Base-by-base conservation (phyloP, 2,888 invertebrate genomes). In the Andricus quercusramuli region DNA sequence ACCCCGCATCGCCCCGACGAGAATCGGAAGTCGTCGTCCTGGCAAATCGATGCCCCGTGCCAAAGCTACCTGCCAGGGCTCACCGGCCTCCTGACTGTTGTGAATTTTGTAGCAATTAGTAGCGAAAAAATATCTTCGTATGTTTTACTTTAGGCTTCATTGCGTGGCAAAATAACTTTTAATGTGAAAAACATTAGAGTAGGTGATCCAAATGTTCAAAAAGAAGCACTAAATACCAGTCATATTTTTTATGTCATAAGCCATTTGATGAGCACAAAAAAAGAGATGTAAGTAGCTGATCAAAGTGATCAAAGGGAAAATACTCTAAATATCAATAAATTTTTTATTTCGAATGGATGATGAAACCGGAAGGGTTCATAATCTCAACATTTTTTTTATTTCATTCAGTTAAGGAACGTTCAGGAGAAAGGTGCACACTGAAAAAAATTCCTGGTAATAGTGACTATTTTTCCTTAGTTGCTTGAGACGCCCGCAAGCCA, bases 21-120 rank as follows among this genome's bases (percentile, higher is more conserved):
- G 82, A 79, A 84, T 85, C 85, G 86, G 86, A 88, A 89, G 90
- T 89, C 90, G 88, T 89, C 90, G 90, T 89, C 89, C 89, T 89
- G 88, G 87, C 88, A 88, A 90, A 90, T 90, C 90, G 90, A 90
- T 90, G 90, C 5, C 37, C 22, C 37, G 68, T 25, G 11, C 15
- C 17, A 62, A 29, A 29, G 29, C 25, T 62, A 62, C 62, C 62
- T 62, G 62, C 15, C 62, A 62, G 62, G 62, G 62, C 62, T 62
- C 25, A 25, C 25, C 6, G 62, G 62, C 62, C 62, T 62, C 62
- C 62, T 62, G 62, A 25, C 25, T 15, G 15, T 15, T 9, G 25
- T 62, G 6, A 13, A 62, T 25, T 62, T 62, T 25, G 5, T 22
- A 2, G 62, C 25, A 62, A 25, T 25, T 15, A 25, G 22, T 4